A percentile compares a stretch with the other conserved stretches of the same genome.
Evolutionary conservation across 1,140 invertebrate genomes (phyloP).

Genomic region (Spodoptera frugiperda): DNA sequence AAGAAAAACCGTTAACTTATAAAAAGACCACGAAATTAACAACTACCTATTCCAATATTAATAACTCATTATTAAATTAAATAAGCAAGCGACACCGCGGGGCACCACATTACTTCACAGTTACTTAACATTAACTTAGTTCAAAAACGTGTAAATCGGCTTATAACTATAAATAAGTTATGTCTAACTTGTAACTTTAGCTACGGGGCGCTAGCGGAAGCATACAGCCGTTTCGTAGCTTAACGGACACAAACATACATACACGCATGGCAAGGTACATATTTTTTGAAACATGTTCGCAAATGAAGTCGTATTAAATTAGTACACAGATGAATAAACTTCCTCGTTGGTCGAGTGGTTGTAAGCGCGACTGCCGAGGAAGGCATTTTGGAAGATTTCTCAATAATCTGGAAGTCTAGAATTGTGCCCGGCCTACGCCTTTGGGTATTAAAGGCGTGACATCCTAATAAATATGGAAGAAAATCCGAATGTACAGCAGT

Average conservation of each 20-base stretch:
- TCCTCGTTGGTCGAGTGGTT: too few species aligned
- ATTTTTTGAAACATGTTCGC: slow-evolving; percentile 11
- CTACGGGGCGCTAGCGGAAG: slow-evolving; percentile 43
- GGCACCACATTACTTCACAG: slow-evolving; percentile 18
- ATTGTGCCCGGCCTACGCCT: too few species aligned
- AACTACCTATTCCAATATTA: background rate
- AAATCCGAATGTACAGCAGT: too few species aligned
- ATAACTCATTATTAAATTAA: slow-evolving; percentile 13
- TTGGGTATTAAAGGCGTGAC: too few species aligned
- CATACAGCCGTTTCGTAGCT: slow-evolving; percentile 7
- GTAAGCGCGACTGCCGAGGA: too few species aligned
- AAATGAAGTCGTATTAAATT: background rate
- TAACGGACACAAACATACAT: slow-evolving; percentile 22
- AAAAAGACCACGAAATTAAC: background rate
- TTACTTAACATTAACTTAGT: slow-evolving; percentile 20
- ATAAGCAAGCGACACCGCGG: slow-evolving; percentile 39
- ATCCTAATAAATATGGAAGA: too few species aligned
- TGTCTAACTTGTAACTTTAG: slow-evolving; percentile 47
- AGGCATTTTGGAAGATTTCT: too few species aligned
- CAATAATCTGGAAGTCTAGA: too few species aligned
- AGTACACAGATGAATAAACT: too few species aligned
- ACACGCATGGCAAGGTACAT: slow-evolving; percentile 16
- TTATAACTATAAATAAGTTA: slow-evolving; percentile 46
- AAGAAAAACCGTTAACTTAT: background rate
- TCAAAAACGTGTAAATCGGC: slow-evolving; percentile 44